Base-by-base conservation (phyloP, 1,140 invertebrate genomes). In the Spodoptera frugiperda region DNA sequence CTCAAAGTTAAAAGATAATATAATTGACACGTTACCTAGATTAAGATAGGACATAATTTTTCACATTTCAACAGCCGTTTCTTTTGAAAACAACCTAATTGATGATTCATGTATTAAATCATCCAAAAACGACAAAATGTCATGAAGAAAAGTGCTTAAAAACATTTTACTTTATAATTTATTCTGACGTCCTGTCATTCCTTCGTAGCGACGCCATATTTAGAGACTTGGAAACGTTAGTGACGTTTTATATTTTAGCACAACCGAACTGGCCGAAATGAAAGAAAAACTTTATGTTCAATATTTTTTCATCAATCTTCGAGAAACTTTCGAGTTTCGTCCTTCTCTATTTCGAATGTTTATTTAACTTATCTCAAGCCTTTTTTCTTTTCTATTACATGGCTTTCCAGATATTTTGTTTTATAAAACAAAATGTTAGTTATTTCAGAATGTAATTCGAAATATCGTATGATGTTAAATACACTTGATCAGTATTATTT, bases 151-250 rank as follows among this genome's bases (percentile, higher is more conserved):
- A 82, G 79, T 81, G 59, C 59, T 54, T 51, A 54, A 57, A 78
- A 81, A 78, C 78, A 55, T 81, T 79, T 79, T 82, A 84, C 81
- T 82, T 80, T 67, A 82, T 84, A 82, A 83, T 84, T 83, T 83
- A 65, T 59, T 71, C 67, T 39, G 77, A 80, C 80, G 55, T 65
- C 48, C 68, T 61, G 77, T 78, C 81, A 76, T 54, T 68, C 14
- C 77, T 72, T 55, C 44, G 25, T 33, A 44, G 49, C 55, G 65
- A 44, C 5, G 21, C n/a, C 46, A 14, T 12, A 48, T 54, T 70
- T 46, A 49, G n/a, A 61, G 71, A 70, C 55, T 78, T 72, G n/a
- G 55, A 76, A 76, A 57, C 33, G 61, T 68, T 54, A 12, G 63
- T 21, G 63, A 76, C 74, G 57, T 57, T 33, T 46, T 48, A 11